Conservation (phyloP, 2,797 vertebrate species). For the Pseudochirops corinnae region DNA sequence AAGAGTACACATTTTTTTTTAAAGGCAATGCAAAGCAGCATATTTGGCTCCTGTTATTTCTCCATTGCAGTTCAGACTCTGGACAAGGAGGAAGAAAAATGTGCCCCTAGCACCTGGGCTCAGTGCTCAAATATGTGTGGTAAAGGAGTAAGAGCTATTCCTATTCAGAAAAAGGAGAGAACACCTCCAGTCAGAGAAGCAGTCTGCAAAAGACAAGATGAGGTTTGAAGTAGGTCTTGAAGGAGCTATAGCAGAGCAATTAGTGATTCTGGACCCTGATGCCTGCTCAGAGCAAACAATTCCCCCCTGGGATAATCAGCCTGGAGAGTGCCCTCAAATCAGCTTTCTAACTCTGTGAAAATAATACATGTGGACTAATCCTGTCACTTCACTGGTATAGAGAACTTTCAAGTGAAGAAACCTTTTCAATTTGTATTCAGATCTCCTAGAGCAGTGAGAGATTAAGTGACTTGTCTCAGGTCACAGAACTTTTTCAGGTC, state of each 20-base stretch:
- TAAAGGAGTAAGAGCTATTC: not conserved
- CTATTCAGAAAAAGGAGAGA: not conserved
- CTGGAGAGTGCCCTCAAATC: not conserved
- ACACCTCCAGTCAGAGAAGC: not conserved
- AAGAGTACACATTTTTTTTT: not conserved
- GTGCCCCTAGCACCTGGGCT: not conserved
- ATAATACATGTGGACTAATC: not conserved
- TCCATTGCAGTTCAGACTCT: not conserved
- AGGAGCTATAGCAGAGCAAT: not conserved
- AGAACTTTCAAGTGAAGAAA: not conserved
- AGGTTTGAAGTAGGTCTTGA: not conserved
- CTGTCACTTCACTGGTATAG: not conserved
- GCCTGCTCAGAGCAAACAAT: not conserved
- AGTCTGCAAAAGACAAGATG: not conserved
- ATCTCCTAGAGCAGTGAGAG: not conserved
- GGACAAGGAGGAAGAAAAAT: not conserved
- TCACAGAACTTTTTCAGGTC: not conserved
- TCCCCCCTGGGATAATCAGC: not conserved
- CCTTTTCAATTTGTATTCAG: not conserved
- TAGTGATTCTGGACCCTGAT: not conserved
- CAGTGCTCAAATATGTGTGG: not conserved
- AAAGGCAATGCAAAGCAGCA: not conserved
- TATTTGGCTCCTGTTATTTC: not conserved
- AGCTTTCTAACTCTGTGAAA: not conserved
- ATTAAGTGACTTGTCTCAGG: not conserved